Percentiles rank a stretch among this genome's conserved stretches.
Conservation (phyloP, 2,113 vertebrate genomes). For the Malurus melanocephalus region DNA sequence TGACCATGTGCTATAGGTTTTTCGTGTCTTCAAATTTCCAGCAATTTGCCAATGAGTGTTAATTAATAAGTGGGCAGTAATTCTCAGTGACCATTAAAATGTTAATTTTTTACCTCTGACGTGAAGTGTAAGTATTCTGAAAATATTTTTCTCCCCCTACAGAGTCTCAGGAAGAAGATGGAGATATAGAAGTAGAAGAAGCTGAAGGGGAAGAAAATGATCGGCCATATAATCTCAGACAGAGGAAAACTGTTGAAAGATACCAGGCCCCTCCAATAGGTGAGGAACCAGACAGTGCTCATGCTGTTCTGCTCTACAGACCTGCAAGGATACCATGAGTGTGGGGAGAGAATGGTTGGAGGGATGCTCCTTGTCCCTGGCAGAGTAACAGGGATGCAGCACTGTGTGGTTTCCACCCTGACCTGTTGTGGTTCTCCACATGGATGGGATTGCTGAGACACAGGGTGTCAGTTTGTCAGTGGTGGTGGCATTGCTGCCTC, state of each 20-base stretch:
- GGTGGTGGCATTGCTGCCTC: not conserved
- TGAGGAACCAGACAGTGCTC: slow-evolving; percentile 39
- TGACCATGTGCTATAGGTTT: not conserved
- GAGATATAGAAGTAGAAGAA: slow-evolving; percentile 95
- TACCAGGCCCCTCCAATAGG: slow-evolving; percentile 97
- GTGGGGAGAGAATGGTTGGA: not conserved
- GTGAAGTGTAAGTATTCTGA: not conserved
- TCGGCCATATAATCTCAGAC: slow-evolving; percentile 93
- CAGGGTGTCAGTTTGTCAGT: not conserved
- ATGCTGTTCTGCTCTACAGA: not conserved
- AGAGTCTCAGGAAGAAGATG: slow-evolving; percentile 96
- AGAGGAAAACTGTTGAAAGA: slow-evolving; percentile 95
- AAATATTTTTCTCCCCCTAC: not conserved
- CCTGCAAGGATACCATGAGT: not conserved
- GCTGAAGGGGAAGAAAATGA: slow-evolving; percentile 94
- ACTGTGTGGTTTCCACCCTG: not conserved
- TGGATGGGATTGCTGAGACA: not conserved
- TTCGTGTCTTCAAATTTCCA: not conserved
- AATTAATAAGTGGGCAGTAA: not conserved
- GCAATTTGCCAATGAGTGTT: not conserved
- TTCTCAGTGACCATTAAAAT: not conserved
- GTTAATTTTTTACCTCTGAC: not conserved
- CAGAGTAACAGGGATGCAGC: not conserved
- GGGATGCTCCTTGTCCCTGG: not conserved
- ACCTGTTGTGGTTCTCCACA: not conserved